Evolutionary conservation across 2,888 invertebrate genomes (phyloP), one percentile per base, ranked within the genome.

Genomic region (Tricholauxania praeusta): DNA sequence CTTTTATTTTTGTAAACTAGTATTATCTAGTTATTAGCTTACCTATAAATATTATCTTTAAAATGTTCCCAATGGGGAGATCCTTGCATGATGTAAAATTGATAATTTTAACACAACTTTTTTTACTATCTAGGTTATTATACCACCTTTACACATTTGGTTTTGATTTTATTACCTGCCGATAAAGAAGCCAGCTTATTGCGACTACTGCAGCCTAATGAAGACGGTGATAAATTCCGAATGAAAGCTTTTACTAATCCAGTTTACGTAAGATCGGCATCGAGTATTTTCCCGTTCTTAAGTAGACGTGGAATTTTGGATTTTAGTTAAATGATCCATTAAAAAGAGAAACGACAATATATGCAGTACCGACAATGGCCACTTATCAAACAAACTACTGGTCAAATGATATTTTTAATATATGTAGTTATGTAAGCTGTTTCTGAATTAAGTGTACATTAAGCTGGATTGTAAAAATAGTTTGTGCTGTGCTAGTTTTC

Each of bases 221-320:
- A 83, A 70, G 82, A 81, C 7, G 84, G 83, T 2, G 83, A 84
- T 75, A 82, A 79, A 14, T 83, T 83, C 70, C 83, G 84, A 0
- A 67, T 78, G 59, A 85, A 82, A 71, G 81, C 84, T 59, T 85
- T 82, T 67, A 83, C 82, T 55, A 85, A 85, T 81, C 85, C 85
- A 0, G 74, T 86, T 8, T 87, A 85, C 78, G 82, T 84, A 4
- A 79, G 83, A 17, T 78, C 86, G 6, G 80, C 82, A 51, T 76
- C 83, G 8, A 83, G 81, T 71, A 83, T 85, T 76, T 80, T 87
- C 67, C 84, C 85, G 14, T 87, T 85, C 77, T 78, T 87, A 22
- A 80, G 81, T 69, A 80, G 83, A 66, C 80, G 83, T 49, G 86
- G 87, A 17, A 79, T 84, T 17, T 72, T 85, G 60, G 83, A 84